Base-by-base conservation (phyloP, 2,113 vertebrate species). In the Carettochelys insculpta region DNA sequence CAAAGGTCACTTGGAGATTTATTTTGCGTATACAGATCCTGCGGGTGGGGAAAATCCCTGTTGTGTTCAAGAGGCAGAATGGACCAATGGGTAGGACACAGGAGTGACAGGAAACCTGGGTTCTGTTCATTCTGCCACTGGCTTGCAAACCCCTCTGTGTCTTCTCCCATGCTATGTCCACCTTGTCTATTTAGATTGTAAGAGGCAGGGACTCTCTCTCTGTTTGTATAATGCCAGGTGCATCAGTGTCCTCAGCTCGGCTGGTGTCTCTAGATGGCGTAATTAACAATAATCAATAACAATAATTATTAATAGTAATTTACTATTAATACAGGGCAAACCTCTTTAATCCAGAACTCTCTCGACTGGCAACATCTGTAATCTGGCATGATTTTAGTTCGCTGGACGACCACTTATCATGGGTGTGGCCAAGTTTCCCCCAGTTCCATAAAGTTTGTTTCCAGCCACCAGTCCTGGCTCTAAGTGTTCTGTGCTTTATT, bases 51-150 rank as follows among this genome's bases (percentile, higher is more conserved):
- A 34, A 11, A 3, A 1, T 50, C 79, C 29, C 22, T 6, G 2
- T 1, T 3, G 41, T 1, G 0, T 22, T 80, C 50, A 45, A 41
- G 47, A 34, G 45, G 77, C 45, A 0, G 1, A 25, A 38, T 12
- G 0, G 77, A 17, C 41, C 43, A n/a, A 0, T 77, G 41, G 71
- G 2, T 47, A n/a, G 13, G 2, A 73, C 24, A 45, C 25, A 14
- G 13, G 71, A 75, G 5, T 75, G 71, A 38, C 6, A 7, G 41
- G 11, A 27, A 38, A 14, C 25, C 8, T 20, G 22, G 38, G 20
- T 71, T 25, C 68, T 45, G 20, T 4, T 45, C 41, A 27, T 75
- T 71, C 25, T 29, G 12, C 24, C 11, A 13, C 7, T 45, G 71
- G 71, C 24, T 75, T 38, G 61, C 38, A 45, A 2, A 5, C 29